A percentile compares a stretch with the other conserved stretches of the same genome.
phyloP scores from a whole-genome alignment of 2,888 invertebrate genomes.

The Dicranocentrus wangi region DNA sequence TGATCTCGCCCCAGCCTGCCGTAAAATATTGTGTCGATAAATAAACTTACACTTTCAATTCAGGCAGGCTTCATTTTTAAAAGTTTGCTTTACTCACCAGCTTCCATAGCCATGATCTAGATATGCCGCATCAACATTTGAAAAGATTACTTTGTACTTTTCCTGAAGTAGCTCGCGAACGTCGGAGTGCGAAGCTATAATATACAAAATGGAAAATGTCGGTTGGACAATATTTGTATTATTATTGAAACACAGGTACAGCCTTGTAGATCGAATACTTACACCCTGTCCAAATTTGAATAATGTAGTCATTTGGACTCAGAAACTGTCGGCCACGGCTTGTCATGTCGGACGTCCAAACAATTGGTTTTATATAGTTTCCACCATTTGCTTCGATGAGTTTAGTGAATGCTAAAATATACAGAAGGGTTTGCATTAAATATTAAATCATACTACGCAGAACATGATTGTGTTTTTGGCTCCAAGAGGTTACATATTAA shows the following conservation, averaged over 20 bases:
- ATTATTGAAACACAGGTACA: no score
- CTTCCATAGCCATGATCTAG: constrained; percentile 84
- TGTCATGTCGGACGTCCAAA: constrained; percentile 88
- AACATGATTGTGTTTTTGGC: no score
- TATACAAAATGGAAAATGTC: neutral
- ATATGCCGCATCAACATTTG: constrained; percentile 90
- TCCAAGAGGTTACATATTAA: no score
- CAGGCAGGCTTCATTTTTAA: no score
- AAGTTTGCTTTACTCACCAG: constrained; percentile 45
- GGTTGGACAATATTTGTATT: no score
- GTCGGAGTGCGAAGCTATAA: constrained; percentile 76
- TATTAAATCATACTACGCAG: no score
- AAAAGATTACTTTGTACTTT: constrained; percentile 85
- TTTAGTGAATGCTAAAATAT: constrained; percentile 75
- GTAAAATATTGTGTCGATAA: neutral
- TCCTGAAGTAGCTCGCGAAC: constrained; percentile 81
- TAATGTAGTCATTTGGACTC: constrained; percentile 70
- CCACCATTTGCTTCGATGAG: constrained; percentile 79
- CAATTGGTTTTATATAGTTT: constrained; percentile 78
- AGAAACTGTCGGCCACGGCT: constrained; percentile 76
- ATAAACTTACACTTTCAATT: neutral
- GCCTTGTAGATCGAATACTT: no score
- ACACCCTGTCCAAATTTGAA: constrained; percentile 73
- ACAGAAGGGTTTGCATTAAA: neutral
- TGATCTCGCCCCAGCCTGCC: constrained; percentile 71